These are phyloP conservation scores for Leptobrachium leishanense DNA, from an alignment of 2,113 vertebrate genomes.

Conservation along the genomic window DNA sequence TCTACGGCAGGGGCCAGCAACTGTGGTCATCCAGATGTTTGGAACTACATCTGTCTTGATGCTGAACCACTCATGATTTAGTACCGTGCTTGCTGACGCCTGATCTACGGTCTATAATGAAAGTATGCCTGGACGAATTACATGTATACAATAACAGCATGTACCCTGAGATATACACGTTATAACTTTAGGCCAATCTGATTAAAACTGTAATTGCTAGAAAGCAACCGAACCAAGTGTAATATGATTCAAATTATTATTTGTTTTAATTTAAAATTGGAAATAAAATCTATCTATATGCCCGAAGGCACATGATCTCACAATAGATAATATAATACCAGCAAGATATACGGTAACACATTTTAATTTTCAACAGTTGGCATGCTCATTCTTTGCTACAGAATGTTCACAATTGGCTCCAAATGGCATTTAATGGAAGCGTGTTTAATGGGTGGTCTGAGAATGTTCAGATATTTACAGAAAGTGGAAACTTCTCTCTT, in stretches of 20 bases:
- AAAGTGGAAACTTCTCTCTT: constrained; percentile 16
- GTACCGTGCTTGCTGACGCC: too few species aligned
- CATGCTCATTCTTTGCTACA: constrained; percentile 23
- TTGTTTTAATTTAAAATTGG: constrained; percentile 42
- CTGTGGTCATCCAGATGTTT: too few species aligned
- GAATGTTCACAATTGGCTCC: constrained; percentile 20
- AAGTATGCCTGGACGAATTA: too few species aligned
- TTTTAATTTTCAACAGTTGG: constrained; percentile 31
- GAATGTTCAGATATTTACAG: constrained; percentile 15
- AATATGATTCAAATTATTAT: constrained; percentile 31
- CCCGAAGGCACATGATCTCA: constrained; percentile 27
- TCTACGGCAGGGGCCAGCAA: too few species aligned
- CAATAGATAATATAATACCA: constrained; percentile 23
- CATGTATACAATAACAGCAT: too few species aligned
- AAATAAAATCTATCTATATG: constrained; percentile 19
- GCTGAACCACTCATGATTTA: too few species aligned
- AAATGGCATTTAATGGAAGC: constrained; percentile 28
- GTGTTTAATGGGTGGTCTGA: constrained; percentile 31
- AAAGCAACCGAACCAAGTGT: constrained; percentile 20
- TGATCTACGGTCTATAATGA: too few species aligned
- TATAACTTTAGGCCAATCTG: constrained; percentile 29
- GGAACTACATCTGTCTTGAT: too few species aligned
- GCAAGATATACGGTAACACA: constrained; percentile 40
- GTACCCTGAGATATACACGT: neutral
- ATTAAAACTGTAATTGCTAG: constrained; percentile 23